Evolutionary conservation across 35 echinoderm and acorn worm genomes (phyloP), one percentile per base, ranked within the genome.

Genomic region (Amphiura filiformis): DNA sequence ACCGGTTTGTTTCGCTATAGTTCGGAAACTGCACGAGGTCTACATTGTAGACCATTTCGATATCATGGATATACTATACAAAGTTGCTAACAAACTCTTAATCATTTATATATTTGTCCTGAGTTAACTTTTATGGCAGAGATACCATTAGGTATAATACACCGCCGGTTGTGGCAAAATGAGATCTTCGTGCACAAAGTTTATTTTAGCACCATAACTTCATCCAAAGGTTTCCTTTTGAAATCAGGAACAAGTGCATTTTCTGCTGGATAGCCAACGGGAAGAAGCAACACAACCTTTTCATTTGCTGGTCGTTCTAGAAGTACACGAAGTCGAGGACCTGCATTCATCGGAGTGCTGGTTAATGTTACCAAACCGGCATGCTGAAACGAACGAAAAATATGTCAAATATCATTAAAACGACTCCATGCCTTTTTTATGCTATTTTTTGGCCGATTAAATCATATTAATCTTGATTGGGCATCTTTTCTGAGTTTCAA

Each of bases 291-390:
- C 12, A 93, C 30, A 0, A 93, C 92, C 87, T 99, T 99, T 39
- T 99, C 96, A 36, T 94, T 92, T 12, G 82, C 22, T 77, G 93
- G 87, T 81, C 96, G 37, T 5, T 91, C 84, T 3, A 99, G 87
- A 13, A 99, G 76, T 18, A 80, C 31, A 38, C 96, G 87, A 17
- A 99, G 84, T 5, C 81, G 38, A 32, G 96, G 96, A 28, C 96
- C 96, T 35, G 96, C 92, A 80, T 99, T 99, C 96, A 99, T 92
- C 31, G 96, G 96, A 0, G 96, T 99, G 17, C 82, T 92, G 12
- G 96, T 99, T 18, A 94, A 77, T 9, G 96, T 92, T 0, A 88
- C 93, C 32, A 99, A 75, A 12, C 96, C 96, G n/a, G 93, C 96
- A 75, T 99, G 89, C 96, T 99, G 84, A 31, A 81, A 89, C n/a